These are phyloP conservation scores for Pangasius mekongensis DNA, from an alignment of 2,797 vertebrate species.

Conservation along the genomic window DNA sequence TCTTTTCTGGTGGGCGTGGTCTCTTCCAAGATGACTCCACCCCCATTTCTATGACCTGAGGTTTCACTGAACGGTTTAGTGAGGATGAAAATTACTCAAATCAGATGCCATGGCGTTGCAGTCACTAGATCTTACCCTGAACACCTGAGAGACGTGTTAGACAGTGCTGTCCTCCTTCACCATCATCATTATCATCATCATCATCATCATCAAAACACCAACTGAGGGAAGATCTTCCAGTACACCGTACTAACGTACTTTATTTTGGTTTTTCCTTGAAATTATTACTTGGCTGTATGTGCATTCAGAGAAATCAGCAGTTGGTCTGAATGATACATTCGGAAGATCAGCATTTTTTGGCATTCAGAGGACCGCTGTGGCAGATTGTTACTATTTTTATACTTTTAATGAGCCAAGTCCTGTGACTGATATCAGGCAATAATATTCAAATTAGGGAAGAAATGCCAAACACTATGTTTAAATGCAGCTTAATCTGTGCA, in stretches of 20 bases:
- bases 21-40: background rate
- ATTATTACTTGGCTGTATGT: background rate
- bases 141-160: background rate
- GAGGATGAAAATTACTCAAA: background rate
- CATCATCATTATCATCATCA: background rate
- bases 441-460: background rate
- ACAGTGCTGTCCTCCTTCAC: background rate
- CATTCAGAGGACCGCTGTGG: background rate
- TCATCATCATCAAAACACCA: background rate
- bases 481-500: background rate
- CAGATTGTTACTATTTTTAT: slow-evolving; percentile 23
- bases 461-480: background rate
- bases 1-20: background rate
- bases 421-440: background rate
- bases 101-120: background rate
- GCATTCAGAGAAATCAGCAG: background rate
- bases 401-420: slow-evolving; percentile 10
- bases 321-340: background rate
- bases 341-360: background rate
- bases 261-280: background rate
- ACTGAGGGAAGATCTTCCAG: background rate
- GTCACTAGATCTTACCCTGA: background rate
- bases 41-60: background rate
- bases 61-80: background rate
- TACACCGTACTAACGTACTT: background rate